phyloP scores from a whole-genome alignment of 2,113 vertebrate species.

The Mobula birostris region DNA sequence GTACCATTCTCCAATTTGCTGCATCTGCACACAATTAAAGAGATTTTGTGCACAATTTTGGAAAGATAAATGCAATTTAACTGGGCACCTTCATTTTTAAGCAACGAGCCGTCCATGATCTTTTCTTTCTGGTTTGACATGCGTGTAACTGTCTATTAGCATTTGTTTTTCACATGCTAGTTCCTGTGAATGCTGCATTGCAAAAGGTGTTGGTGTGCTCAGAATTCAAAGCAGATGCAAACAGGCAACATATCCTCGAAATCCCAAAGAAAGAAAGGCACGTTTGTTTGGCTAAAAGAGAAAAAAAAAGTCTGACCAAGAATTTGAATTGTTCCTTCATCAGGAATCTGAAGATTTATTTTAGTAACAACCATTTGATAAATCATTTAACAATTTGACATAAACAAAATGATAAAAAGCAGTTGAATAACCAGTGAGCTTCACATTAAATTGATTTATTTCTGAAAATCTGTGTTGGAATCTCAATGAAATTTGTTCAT shows the following conservation, averaged over 20 bases:
- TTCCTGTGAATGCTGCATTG: constrained; percentile 13
- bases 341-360: not conserved
- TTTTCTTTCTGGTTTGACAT: not conserved
- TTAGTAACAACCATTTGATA: not conserved
- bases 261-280: not conserved
- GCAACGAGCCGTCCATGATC: not conserved
- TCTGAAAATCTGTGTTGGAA: not conserved
- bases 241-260: not conserved
- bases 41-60: not conserved
- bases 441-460: not conserved
- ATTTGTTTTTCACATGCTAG: constrained; percentile 26
- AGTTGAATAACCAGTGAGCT: not conserved
- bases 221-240: constrained; percentile 18
- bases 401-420: not conserved
- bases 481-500: not conserved
- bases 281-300: not conserved
- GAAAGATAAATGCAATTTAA: not conserved
- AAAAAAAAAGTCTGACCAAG: not conserved
- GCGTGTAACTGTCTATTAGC: not conserved
- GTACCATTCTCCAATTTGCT: not conserved
- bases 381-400: not conserved
- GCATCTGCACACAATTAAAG: not conserved
- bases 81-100: not conserved
- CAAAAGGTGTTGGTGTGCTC: not conserved
- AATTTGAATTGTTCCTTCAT: not conserved